These are phyloP conservation scores for Acronicta alni DNA, from an alignment of 2,888 invertebrate genomes.

Conservation along the genomic window DNA sequence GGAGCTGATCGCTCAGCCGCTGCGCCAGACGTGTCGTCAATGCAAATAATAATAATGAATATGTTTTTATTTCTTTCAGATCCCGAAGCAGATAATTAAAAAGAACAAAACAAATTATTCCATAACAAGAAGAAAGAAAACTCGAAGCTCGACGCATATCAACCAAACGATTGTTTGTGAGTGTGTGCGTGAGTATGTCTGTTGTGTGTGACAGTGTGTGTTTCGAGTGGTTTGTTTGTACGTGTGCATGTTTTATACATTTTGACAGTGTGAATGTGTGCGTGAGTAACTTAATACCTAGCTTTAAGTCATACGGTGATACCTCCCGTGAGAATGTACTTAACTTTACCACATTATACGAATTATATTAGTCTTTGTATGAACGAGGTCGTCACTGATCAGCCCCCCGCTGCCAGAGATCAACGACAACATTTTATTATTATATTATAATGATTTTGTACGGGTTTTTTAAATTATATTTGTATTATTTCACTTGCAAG, in stretches of 20 bases:
- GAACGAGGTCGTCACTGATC: conserved; percentile 10
- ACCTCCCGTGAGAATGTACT: conserved; percentile 53
- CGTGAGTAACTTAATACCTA: conserved; percentile 49
- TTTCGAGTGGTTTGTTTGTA: conserved; percentile 35
- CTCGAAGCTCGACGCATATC: conserved; percentile 61
- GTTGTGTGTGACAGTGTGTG: conserved; percentile 42
- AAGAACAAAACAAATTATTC: conserved; percentile 59
- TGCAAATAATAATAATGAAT: no score
- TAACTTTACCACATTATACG: conserved; percentile 49
- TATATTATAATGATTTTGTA: conserved; percentile 18
- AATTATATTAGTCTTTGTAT: conserved; percentile 38
- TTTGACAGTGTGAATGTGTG: conserved; percentile 39
- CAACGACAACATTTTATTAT: neutral
- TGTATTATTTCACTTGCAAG: no score
- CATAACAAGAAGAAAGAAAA: conserved; percentile 39
- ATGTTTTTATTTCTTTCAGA: conserved; percentile 36
- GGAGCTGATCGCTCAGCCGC: no score
- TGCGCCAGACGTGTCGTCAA: no score
- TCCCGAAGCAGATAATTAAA: conserved; percentile 15
- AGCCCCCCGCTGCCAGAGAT: conserved; percentile 1
- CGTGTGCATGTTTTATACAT: conserved; percentile 49
- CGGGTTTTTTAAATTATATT: conserved; percentile 25
- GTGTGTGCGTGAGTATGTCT: conserved; percentile 44
- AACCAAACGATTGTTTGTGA: conserved; percentile 59
- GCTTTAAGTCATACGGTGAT: conserved; percentile 52